Base-by-base conservation (phyloP, 2,888 invertebrate species). In the Eupithecia centaureata region DNA sequence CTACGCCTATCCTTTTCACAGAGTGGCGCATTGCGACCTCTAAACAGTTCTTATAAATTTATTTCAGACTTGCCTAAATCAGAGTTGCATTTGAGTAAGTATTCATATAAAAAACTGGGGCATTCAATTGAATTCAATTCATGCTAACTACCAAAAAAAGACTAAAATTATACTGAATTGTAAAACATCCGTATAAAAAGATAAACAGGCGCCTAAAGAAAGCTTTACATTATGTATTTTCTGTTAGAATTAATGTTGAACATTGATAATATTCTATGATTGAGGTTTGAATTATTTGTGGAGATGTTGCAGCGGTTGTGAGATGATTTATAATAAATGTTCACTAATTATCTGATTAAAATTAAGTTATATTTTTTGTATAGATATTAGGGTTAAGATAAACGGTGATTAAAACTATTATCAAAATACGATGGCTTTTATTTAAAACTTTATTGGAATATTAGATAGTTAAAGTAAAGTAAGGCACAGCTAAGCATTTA, bases 331-430 rank as follows among this genome's bases (percentile, higher is more conserved):
- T 92, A 87, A 86, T 86, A 84, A n/a, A 91, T 90, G 91, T 92
- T 92, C 90, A 91, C 89, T 92, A 92, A 90, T 90, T 90, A 91
- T 92, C 90, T 89, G 86, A 91, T 86, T 90, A 91, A 88, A 87
- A 86, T 83, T 91, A 92, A 91, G 91, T 91, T 91, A 91, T 91
- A 92, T 92, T 91, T 92, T 90, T 92, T 92, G 92, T 92, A 93
- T 92, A 92, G 92, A 90, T 69, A 69, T 89, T 92, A 91, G 87
- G 78, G 86, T 85, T 91, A 92, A 92, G 91, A 82, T 86, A 79
- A 86, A 87, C 80, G 87, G 86, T 90, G 90, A 92, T 90, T 89
- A 88, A 90, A 91, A 84, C 86, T 91, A 90, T 91, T 88, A 89
- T 89, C 86, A 85, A 84, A 83, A 71, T 68, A 51, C 60, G 61